Conservation (phyloP, 2,113 vertebrate species). For the Petrocephalus zakoni region DNA sequence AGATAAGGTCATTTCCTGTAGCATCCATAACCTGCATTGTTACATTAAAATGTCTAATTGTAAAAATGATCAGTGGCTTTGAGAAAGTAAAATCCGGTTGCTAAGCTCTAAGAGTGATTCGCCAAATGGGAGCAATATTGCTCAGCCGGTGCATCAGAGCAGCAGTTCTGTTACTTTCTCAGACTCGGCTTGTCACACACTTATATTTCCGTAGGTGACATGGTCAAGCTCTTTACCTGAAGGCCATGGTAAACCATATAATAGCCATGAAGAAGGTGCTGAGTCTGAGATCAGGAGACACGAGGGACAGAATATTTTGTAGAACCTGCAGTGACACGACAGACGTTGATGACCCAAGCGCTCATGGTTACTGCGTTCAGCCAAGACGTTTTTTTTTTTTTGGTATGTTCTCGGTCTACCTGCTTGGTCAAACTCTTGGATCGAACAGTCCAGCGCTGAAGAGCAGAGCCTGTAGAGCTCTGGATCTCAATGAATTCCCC, state of each 20-base stretch:
- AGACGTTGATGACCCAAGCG: not conserved
- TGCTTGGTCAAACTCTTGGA: conserved; percentile 75
- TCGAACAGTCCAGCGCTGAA: conserved; percentile 84
- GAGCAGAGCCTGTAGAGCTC: conserved; percentile 80
- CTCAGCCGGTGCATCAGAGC: not conserved
- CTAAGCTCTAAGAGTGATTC: not conserved
- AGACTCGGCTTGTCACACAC: not conserved
- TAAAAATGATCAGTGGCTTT: not conserved
- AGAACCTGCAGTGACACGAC: conserved; percentile 63
- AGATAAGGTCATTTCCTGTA: not conserved
- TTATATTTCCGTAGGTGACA: not conserved
- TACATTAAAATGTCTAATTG: not conserved
- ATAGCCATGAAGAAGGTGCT: conserved; percentile 85
- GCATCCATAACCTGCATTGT: not conserved
- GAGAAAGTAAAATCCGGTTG: not conserved
- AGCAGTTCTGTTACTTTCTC: not conserved
- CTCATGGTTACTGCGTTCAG: not conserved
- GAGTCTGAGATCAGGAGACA: conserved; percentile 75
- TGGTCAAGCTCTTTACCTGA: conserved; percentile 69
- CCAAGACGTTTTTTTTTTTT: not conserved
- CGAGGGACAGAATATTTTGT: conserved; percentile 75
- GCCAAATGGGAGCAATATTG: not conserved
- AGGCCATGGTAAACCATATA: conserved; percentile 94
- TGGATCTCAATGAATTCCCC: conserved; percentile 96
- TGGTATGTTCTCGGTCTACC: conserved; percentile 53